These are phyloP conservation scores for Petromus typicus DNA, from an alignment of 2,113 vertebrate genomes.

Conservation along the genomic window DNA sequence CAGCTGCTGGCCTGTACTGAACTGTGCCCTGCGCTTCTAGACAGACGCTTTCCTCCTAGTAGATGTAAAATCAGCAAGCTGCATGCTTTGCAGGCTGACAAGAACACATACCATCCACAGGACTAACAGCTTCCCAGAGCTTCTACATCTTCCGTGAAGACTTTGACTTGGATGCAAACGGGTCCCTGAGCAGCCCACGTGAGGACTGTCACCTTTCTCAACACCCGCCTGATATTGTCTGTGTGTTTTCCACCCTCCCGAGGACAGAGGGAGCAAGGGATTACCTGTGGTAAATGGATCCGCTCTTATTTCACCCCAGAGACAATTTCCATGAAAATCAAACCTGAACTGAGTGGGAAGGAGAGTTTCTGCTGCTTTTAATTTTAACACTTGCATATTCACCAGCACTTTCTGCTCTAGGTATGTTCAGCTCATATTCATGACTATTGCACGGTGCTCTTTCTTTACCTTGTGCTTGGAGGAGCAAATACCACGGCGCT, in stretches of 20 bases:
- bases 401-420: background rate
- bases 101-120: constrained; percentile 31
- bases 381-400: background rate
- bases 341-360: background rate
- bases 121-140: constrained; percentile 58
- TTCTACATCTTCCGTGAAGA: background rate
- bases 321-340: constrained; percentile 5
- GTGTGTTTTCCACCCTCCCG: background rate
- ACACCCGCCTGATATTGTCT: background rate
- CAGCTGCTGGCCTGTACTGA: background rate
- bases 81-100: background rate
- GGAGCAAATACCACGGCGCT: background rate
- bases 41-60: constrained; percentile 9
- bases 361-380: background rate
- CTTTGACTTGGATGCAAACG: background rate
- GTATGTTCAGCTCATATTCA: background rate
- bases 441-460: background rate
- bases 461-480: background rate
- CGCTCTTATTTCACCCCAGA: background rate
- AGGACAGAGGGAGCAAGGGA: background rate
- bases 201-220: background rate
- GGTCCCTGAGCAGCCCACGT: background rate
- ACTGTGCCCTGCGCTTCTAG: background rate
- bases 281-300: background rate
- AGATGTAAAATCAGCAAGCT: constrained; percentile 46